These are phyloP conservation scores for Porphyrio hochstetteri DNA, from an alignment of 2,113 vertebrate species.

Conservation along the genomic window DNA sequence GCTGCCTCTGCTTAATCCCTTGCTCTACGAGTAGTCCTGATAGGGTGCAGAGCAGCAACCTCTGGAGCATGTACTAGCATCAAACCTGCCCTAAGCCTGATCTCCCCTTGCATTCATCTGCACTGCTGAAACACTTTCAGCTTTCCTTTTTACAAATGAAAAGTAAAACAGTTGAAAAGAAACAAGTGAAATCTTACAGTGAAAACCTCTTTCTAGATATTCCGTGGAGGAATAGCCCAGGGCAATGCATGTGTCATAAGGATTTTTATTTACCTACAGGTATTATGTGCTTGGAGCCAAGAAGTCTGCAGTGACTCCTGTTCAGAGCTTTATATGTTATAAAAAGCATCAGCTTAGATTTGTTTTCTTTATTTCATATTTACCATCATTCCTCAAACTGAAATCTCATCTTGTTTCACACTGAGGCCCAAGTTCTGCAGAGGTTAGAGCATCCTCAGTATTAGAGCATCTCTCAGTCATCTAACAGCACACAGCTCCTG, in stretches of 20 bases:
- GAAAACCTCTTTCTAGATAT: background rate
- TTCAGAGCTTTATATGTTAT: background rate
- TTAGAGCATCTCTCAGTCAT: background rate
- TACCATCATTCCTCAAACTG: background rate
- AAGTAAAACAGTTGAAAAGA: background rate
- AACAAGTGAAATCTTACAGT: background rate
- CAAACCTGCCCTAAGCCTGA: background rate
- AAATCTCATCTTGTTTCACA: background rate
- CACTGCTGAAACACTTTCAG: background rate
- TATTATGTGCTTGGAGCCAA: background rate
- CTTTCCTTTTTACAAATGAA: background rate
- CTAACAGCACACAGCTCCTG: background rate
- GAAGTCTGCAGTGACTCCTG: background rate
- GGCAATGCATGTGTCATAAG: background rate
- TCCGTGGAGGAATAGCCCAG: background rate
- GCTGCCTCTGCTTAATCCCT: background rate
- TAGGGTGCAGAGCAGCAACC: background rate
- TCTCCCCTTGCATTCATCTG: background rate
- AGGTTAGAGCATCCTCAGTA: background rate
- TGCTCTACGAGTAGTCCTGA: accelerated
- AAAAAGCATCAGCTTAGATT: background rate
- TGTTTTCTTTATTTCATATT: background rate
- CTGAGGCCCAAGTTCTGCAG: background rate
- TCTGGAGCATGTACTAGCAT: background rate
- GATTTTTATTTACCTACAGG: background rate